Conservation (phyloP, 2,113 vertebrate species). For the Forbesichthys papilliferus region DNA sequence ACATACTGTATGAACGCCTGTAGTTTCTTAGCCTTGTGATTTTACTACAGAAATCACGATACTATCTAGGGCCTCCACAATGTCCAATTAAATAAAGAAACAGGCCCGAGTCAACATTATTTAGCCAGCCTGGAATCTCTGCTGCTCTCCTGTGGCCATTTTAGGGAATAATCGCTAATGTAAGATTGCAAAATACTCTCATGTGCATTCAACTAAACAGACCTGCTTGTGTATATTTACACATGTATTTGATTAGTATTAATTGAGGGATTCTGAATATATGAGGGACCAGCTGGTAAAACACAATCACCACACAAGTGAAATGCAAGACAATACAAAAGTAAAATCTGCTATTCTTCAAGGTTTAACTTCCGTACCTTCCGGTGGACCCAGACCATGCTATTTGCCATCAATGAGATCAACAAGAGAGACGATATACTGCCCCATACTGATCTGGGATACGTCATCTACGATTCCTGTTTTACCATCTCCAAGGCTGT, state of each 20-base stretch:
- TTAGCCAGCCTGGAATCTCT: constrained; percentile 13
- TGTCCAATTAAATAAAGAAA: constrained; percentile 46
- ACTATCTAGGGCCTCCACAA: constrained; percentile 24
- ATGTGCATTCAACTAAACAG: neutral
- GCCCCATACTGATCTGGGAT: constrained; percentile 80
- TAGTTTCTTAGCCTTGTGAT: constrained; percentile 4
- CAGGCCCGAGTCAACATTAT: neutral
- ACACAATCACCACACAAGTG: neutral
- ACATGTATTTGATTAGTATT: neutral
- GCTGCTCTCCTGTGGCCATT: constrained; percentile 23
- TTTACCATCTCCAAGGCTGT: constrained; percentile 84
- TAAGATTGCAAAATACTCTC: neutral
- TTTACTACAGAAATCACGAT: constrained; percentile 24
- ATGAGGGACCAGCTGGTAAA: neutral
- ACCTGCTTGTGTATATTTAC: neutral
- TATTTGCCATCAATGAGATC: constrained; percentile 84
- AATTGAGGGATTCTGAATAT: neutral
- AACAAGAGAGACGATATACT: constrained; percentile 74
- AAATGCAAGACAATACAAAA: neutral
- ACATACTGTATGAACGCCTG: neutral
- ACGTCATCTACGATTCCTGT: constrained; percentile 85
- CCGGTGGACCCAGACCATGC: constrained; percentile 85
- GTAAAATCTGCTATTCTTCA: constrained; percentile 8
- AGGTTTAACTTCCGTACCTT: constrained; percentile 87
- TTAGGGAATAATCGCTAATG: constrained; percentile 6